Conservation (phyloP, 2,797 vertebrate genomes). For the Argentina silus region DNA sequence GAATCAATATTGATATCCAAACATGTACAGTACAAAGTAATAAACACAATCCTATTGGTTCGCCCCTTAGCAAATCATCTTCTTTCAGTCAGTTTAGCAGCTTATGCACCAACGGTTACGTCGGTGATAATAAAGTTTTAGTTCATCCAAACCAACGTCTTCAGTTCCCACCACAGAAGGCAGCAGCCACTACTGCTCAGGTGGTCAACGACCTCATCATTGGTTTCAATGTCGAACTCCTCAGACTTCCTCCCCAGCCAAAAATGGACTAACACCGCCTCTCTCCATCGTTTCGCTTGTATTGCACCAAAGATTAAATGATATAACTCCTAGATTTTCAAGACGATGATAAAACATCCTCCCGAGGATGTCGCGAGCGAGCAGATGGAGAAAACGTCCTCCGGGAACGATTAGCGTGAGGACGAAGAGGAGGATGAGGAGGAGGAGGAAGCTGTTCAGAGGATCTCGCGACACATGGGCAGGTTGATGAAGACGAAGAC, state of each 20-base stretch:
- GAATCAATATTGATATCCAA: slow-evolving; percentile 60
- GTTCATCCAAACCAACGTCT: slow-evolving; percentile 61
- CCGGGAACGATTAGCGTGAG: slow-evolving; percentile 4
- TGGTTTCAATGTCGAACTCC: slow-evolving; percentile 14
- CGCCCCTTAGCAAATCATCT: slow-evolving; percentile 38
- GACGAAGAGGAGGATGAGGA: slow-evolving; percentile 13
- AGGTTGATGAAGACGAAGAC: slow-evolving; percentile 97
- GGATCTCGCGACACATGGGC: slow-evolving; percentile 89
- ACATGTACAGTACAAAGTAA: slow-evolving; percentile 70
- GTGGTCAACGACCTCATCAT: slow-evolving; percentile 4
- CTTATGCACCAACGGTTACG: slow-evolving; percentile 48
- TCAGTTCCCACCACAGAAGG: slow-evolving; percentile 65
- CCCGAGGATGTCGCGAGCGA: slow-evolving; percentile 43
- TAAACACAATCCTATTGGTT: slow-evolving; percentile 64
- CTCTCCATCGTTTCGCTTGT: slow-evolving; percentile 15
- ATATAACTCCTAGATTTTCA: slow-evolving; percentile 41
- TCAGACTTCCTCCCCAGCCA: slow-evolving; percentile 21
- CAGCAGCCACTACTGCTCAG: slow-evolving; percentile 23
- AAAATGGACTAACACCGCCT: slow-evolving; percentile 8
- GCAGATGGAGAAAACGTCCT: slow-evolving; percentile 37
- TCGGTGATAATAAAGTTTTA: slow-evolving; percentile 61
- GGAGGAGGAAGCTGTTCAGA: slow-evolving; percentile 57
- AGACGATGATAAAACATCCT: slow-evolving; percentile 42
- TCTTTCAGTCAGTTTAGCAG: slow-evolving; percentile 52
- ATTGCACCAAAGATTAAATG: slow-evolving; percentile 66